These are phyloP conservation scores for Diprion similis DNA, from an alignment of 1,140 invertebrate genomes.

Conservation along the genomic window DNA sequence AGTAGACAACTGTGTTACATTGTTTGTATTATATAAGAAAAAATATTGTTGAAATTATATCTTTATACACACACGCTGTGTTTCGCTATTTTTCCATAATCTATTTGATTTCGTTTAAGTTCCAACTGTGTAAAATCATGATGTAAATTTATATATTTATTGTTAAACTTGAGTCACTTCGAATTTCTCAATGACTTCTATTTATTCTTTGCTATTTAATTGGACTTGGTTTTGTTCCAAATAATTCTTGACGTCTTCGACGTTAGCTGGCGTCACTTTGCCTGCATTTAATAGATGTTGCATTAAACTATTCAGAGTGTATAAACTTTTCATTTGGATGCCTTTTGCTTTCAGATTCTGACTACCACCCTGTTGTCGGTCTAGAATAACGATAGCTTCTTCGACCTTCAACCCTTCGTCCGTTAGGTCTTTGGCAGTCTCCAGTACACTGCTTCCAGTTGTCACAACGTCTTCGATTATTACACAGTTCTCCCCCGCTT, in stretches of 20 bases:
- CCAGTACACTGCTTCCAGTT: constrained; percentile 91
- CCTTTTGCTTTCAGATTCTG: constrained; percentile 75
- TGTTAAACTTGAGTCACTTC: no score
- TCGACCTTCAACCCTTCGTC: constrained; percentile 73
- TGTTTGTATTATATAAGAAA: no score
- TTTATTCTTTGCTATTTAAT: constrained; percentile 33
- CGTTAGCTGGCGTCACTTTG: constrained; percentile 66
- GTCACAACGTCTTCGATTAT: constrained; percentile 98
- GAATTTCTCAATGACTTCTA: no score
- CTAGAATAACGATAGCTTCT: constrained; percentile 87
- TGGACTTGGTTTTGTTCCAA: constrained; percentile 61
- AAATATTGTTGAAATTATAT: no score
- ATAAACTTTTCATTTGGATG: constrained; percentile 75
- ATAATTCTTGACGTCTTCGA: constrained; percentile 70
- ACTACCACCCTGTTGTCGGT: constrained; percentile 90
- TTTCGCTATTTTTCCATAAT: no score
- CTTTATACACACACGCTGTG: no score
- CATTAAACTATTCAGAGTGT: constrained; percentile 73
- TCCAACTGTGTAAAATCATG: no score
- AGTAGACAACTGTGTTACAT: no score
- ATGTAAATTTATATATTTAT: no score
- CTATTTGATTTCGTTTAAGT: no score
- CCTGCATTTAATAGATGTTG: constrained; percentile 69
- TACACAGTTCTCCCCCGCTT: constrained; percentile 79
- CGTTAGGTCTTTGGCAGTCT: constrained; percentile 82